Evolutionary conservation across 2,113 vertebrate genomes (phyloP), one percentile per base, ranked within the genome.

Genomic region (Heterochromis multidens): DNA sequence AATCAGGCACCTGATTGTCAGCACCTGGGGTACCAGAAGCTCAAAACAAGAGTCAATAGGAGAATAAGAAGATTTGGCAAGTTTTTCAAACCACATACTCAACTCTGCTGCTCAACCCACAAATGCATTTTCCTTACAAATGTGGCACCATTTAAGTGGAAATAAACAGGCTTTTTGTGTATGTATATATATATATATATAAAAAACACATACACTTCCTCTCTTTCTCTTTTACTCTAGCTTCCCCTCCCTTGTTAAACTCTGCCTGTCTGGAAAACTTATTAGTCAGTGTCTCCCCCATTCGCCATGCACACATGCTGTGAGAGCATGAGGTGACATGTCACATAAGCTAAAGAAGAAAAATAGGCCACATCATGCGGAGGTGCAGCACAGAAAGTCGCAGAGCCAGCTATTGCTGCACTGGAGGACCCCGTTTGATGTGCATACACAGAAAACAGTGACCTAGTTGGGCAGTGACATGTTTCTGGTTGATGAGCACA

Each of bases 381-480:
- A 84, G 82, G 91, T 87, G 49, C 89, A 87, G 88, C 23, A 23
- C 77, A 78, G 89, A 89, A 63, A 87, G 84, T 78, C 49, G 5
- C 80, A 59, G 79, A 87, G 85, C 59, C 78, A 58, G 83, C 65
- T 27, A 65, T 12, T 35, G 67, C 61, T 54, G 67, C 57, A 58
- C 57, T 80, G 60, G 82, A 90, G 79, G 84, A 81, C 90, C 90
- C 91, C 72, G 81, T 88, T 90, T 91, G 89, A 94, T 95, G 91
- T 92, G 83, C 83, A 60, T 13, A 54, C 83, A 49, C 72, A 77
- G 79, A 92, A 94, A 95, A 86, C 87, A 77, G 62, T 95, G 96
- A 95, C 95, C 96, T 91, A 96, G 91, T 96, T 96, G 87, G 40
- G 70, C 90, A 62, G 58, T 90, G 92, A 95, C 91, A 93, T 94